A percentile compares a stretch with the other conserved stretches of the same genome.
phyloP scores from a whole-genome alignment of 1,140 invertebrate species.

The Leptopilina clavipes region DNA sequence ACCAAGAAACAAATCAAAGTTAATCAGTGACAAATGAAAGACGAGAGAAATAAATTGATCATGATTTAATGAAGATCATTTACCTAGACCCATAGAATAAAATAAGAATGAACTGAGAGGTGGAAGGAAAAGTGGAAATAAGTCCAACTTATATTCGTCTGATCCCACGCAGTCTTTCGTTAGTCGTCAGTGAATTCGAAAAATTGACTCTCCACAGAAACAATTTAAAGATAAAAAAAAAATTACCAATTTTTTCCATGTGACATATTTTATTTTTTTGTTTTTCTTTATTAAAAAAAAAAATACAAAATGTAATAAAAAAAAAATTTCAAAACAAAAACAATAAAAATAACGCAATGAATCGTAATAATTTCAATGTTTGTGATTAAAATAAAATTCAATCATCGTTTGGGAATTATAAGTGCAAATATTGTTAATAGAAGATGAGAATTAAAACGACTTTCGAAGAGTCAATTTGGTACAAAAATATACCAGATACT shows the following conservation, averaged over 20 bases:
- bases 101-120: slow-evolving; percentile 13
- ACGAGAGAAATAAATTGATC: neutral
- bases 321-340: neutral
- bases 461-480: slow-evolving; percentile 32
- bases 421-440: neutral
- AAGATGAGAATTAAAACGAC: neutral
- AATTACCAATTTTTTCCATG: neutral
- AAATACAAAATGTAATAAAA: neutral
- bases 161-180: slow-evolving; percentile 28
- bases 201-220: neutral
- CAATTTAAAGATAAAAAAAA: neutral
- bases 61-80: neutral
- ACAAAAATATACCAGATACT: slow-evolving; percentile 9
- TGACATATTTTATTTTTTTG: too few species aligned
- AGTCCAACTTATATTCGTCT: slow-evolving; percentile 21
- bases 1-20: neutral
- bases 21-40: too few species aligned
- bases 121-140: slow-evolving; percentile 6
- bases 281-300: neutral
- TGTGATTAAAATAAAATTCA: neutral
- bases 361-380: neutral
- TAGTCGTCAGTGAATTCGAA: neutral
- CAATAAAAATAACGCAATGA: neutral
- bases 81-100: slow-evolving; percentile 4
- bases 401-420: neutral